Base-by-base conservation (phyloP, 1,140 invertebrate genomes). In the Wasmannia auropunctata region DNA sequence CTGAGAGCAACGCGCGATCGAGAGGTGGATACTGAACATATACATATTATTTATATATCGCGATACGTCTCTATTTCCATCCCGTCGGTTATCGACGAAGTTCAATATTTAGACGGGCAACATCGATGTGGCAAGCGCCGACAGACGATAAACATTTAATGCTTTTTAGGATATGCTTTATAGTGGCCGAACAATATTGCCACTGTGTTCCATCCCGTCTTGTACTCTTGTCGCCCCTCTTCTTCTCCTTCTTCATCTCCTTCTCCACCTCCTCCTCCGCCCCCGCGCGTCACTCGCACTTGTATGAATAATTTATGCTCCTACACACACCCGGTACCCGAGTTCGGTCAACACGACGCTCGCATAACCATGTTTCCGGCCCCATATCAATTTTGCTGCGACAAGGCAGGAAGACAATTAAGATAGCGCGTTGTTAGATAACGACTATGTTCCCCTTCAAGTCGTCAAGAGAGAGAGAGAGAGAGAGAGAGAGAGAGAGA, bases 231-330 rank as follows among this genome's bases (percentile, higher is more conserved):
- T 37, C 16, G 16, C 54, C 14, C 4, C 22, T 34, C 22, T 8
- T 10, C 75, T 49, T 16, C 28, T 28, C 10, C 19, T 22, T 8
- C n/a, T n/a, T n/a, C n/a, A n/a, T n/a, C n/a, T n/a, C 7, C 40
- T 6, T 8, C 49, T 16, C 10, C n/a, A 19, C 19, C 43, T 43
- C 46, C n/a, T 14, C 14, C 34, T 25, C 37, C 37, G n/a, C n/a
- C n/a, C 49, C 2, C 1, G n/a, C 49, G 11, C n/a, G 16, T 16
- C 58, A 19, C 31, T 49, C 43, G 25, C 76, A 69, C 76, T 51
- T 80, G 76, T 28, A 80, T 80, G 76, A 80, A 80, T 80, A 80
- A 80, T 80, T 80, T 80, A 80, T 80, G 76, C 43, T 69, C 43
- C 62, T 80, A 80, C 31, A 80, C 11, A 60, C 37, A 28, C 28